phyloP scores from a whole-genome alignment of 2,888 invertebrate genomes.

The Blera fallax region DNA sequence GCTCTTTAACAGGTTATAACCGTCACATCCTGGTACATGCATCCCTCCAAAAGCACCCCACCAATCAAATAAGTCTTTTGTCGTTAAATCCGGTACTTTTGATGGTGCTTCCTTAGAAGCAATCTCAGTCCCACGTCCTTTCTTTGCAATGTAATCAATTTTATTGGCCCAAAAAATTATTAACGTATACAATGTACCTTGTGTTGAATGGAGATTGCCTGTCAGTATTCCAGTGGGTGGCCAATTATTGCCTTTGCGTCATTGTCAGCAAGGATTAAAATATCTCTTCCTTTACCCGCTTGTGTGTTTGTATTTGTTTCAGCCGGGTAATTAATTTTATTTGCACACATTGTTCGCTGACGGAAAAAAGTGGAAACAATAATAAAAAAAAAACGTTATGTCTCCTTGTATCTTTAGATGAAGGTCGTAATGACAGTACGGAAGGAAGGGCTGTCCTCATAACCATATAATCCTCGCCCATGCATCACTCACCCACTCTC shows the following conservation, averaged over 20 bases:
- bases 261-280: conserved; percentile 1
- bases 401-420: background rate
- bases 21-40: background rate
- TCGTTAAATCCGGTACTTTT: conserved; percentile 33
- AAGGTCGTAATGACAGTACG: background rate
- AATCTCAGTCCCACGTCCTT: background rate
- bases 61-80: conserved; percentile 54
- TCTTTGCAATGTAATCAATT: conserved; percentile 25
- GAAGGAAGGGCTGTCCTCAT: conserved; percentile 18
- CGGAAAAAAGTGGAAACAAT: conserved; percentile 38
- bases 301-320: background rate
- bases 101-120: background rate
- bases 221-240: background rate
- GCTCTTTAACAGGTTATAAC: conserved; percentile 54
- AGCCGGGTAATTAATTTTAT: conserved; percentile 48
- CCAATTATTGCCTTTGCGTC: background rate
- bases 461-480: conserved; percentile 19
- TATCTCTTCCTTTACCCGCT: background rate
- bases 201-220: background rate
- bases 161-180: conserved; percentile 10
- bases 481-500: background rate
- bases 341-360: conserved; percentile 33
- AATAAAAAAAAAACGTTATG: conserved; percentile 46
- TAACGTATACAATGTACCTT: background rate
- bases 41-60: background rate